Base-by-base conservation (phyloP, 2,113 vertebrate species). In the Nibea coibor region DNA sequence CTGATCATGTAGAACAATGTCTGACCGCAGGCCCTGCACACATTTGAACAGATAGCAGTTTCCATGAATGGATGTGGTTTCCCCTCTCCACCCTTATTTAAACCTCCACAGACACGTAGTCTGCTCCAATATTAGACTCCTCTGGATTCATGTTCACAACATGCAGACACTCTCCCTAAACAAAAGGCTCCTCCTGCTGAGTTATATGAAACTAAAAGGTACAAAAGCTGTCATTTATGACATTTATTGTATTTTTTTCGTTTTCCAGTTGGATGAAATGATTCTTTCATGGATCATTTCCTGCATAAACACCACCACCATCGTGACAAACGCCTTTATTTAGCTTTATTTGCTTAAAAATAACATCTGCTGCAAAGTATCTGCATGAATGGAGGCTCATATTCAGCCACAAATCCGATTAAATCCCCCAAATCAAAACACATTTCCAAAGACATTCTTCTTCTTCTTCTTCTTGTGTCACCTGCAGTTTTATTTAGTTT, bases 41-140 rank as follows among this genome's bases (percentile, higher is more conserved):
- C 28, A 67, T 61, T 68, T 78, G 0, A 45, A 31, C 66, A 77
- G 12, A 67, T 56, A 71, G 17, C 63, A 69, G 15, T 68, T 66
- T 68, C n/a, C 28, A 31, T 58, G 51, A 56, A 72, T 47, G 50
- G 70, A 80, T 59, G 80, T 67, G 73, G 68, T 61, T 54, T 69
- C 8, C 20, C n/a, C 35, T 64, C 31, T 63, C 54, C 66, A 56
- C 10, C 54, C n/a, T 57, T 15, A 10, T 69, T 83, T 45, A 65
- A 48, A 53, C 19, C 62, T 8, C 47, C 71, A 62, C 63, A 53
- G 31, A 72, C 2, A 39, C 31, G 3, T 19, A 42, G 42, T 17
- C 48, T 10, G 1, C 8, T 58, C 63, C 17, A 22, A n/a, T 42
- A 3, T 50, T 5, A 28, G 19, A 4, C 24, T 59, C 4, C 10